These are phyloP conservation scores for Diloba caeruleocephala DNA, from an alignment of 2,888 invertebrate species.

Conservation along the genomic window DNA sequence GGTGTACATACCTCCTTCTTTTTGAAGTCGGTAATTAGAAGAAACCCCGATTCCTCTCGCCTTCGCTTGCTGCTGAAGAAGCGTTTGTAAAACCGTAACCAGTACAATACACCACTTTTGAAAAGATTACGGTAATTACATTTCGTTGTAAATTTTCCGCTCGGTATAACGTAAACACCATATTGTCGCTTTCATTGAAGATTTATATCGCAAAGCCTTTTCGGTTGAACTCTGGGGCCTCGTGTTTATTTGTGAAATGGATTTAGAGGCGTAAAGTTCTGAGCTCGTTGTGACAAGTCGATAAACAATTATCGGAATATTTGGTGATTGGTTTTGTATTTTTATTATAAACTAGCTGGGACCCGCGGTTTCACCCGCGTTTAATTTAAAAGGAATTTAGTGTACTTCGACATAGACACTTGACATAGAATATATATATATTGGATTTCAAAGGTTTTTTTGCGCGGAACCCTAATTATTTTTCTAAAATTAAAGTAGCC, in stretches of 20 bases:
- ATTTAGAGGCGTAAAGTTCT: constrained; percentile 41
- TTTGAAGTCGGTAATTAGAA: no score
- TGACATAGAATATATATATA: no score
- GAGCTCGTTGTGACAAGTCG: constrained; percentile 30
- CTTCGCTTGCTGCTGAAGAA: no score
- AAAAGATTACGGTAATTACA: constrained; percentile 72
- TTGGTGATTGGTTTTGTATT: constrained; percentile 5
- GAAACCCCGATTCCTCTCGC: no score
- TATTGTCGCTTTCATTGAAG: constrained; percentile 55
- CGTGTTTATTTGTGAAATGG: constrained; percentile 48
- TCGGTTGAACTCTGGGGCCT: constrained; percentile 29
- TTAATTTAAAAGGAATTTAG: no score
- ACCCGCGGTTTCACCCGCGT: no score
- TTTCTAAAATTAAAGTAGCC: no score
- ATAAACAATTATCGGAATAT: constrained; percentile 28
- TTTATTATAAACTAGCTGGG: not conserved
- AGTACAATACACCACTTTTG: constrained; percentile 39
- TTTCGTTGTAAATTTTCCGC: constrained; percentile 72
- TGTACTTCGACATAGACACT: no score
- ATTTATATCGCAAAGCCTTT: constrained; percentile 55
- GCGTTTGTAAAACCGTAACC: constrained; percentile 20
- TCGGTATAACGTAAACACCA: constrained; percentile 57
- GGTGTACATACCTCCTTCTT: no score
- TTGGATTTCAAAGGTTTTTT: no score
- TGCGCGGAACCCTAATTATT: no score